Percentiles rank a stretch among this genome's conserved stretches.
These are phyloP conservation scores for Octodon degus DNA, from an alignment of 2,113 vertebrate species.

Conservation along the genomic window DNA sequence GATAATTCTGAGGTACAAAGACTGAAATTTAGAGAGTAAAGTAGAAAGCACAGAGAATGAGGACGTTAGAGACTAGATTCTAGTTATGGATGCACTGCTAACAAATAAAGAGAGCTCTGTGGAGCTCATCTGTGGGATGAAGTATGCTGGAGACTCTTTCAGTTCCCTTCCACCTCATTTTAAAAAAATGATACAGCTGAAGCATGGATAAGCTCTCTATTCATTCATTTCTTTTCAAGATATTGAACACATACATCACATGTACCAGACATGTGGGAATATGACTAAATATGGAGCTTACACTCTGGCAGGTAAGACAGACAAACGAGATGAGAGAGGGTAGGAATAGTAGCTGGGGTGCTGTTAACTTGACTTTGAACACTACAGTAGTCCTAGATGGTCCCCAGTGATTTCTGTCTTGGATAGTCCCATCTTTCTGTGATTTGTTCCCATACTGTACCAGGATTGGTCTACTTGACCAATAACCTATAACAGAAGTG, in stretches of 20 bases:
- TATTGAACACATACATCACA: not conserved
- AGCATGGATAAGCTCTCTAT: not conserved
- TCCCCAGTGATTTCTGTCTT: not conserved
- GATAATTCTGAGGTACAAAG: slow-evolving; percentile 65
- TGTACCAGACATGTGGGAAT: not conserved
- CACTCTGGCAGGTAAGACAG: not conserved
- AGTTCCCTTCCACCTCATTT: not conserved
- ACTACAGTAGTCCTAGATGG: not conserved
- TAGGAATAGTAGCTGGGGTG: not conserved
- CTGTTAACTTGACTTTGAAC: not conserved
- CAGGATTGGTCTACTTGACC: not conserved
- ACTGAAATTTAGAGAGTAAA: slow-evolving; percentile 23
- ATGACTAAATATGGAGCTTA: not conserved
- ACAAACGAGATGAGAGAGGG: not conserved
- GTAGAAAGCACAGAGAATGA: not conserved
- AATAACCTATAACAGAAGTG: not conserved
- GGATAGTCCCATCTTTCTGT: not conserved
- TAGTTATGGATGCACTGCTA: not conserved
- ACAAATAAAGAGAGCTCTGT: not conserved
- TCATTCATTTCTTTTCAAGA: slow-evolving; percentile 35
- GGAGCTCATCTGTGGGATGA: not conserved
- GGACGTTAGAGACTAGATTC: not conserved
- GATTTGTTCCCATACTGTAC: not conserved
- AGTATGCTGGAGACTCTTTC: not conserved
- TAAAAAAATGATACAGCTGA: not conserved